phyloP scores from a whole-genome alignment of 2,113 vertebrate species.

The Hypanus sabinus region DNA sequence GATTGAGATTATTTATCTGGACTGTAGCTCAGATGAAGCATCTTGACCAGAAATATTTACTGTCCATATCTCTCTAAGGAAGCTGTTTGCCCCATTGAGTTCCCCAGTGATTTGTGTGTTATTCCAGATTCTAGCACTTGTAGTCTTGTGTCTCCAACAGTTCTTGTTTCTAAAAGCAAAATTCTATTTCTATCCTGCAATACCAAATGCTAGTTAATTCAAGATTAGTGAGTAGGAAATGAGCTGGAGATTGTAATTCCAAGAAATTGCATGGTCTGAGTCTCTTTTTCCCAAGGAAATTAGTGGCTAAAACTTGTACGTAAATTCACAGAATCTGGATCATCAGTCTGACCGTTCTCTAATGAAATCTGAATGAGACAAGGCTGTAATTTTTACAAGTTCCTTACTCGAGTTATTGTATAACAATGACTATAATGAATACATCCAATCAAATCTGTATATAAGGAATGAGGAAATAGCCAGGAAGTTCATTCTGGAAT shows the following conservation, averaged over 20 bases:
- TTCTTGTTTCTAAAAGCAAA: no score
- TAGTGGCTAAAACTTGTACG: not conserved
- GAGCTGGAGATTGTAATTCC: not conserved
- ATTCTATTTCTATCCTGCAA: no score
- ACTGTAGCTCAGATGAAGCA: no score
- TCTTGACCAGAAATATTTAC: no score
- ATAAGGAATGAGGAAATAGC: not conserved
- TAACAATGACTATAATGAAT: not conserved
- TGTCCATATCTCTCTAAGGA: no score
- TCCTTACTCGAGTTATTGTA: not conserved
- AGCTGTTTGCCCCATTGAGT: no score
- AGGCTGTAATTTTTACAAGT: not conserved
- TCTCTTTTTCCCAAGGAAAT: not conserved
- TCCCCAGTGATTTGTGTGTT: no score
- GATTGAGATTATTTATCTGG: no score
- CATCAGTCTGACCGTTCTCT: not conserved
- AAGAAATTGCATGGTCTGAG: not conserved
- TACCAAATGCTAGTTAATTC: not conserved
- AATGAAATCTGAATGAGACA: not conserved
- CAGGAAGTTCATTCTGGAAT: not conserved
- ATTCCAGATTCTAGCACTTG: no score
- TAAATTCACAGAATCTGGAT: conserved; percentile 1
- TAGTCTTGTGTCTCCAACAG: no score
- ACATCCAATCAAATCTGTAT: not conserved
- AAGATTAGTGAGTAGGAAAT: not conserved